These are phyloP conservation scores for Alethe diademata DNA, from an alignment of 2,113 vertebrate species.

Conservation along the genomic window DNA sequence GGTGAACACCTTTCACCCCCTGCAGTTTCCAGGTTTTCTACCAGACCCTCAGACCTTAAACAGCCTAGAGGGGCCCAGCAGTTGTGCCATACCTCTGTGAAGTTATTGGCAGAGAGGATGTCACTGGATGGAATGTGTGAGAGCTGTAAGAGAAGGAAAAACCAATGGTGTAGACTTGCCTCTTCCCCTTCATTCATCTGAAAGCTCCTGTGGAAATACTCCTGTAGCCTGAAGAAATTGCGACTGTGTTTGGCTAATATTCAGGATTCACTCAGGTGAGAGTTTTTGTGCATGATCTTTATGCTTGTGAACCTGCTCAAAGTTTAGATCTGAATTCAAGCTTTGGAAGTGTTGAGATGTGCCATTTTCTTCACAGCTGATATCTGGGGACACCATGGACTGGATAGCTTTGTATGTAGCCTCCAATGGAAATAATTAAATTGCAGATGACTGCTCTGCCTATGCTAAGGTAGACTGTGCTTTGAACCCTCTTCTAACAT, in stretches of 20 bases:
- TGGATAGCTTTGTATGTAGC: not conserved
- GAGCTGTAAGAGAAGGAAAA: not conserved
- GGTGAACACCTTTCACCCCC: not conserved
- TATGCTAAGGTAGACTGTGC: not conserved
- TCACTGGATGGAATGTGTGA: fast-evolving
- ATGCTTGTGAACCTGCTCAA: not conserved
- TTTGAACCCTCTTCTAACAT: not conserved
- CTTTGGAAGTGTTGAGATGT: not conserved
- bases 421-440: not conserved
- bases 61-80: not conserved
- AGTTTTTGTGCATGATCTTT: not conserved
- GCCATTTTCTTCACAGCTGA: not conserved
- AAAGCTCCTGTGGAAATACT: not conserved
- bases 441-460: not conserved
- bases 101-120: not conserved
- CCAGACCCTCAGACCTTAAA: not conserved
- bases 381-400: not conserved
- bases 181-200: not conserved
- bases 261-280: not conserved
- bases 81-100: not conserved
- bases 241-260: not conserved
- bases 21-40: not conserved
- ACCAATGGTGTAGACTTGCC: fast-evolving
- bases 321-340: not conserved
- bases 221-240: not conserved